Conservation (phyloP, 2,888 invertebrate species). For the Scrobipalpa atriplicella region DNA sequence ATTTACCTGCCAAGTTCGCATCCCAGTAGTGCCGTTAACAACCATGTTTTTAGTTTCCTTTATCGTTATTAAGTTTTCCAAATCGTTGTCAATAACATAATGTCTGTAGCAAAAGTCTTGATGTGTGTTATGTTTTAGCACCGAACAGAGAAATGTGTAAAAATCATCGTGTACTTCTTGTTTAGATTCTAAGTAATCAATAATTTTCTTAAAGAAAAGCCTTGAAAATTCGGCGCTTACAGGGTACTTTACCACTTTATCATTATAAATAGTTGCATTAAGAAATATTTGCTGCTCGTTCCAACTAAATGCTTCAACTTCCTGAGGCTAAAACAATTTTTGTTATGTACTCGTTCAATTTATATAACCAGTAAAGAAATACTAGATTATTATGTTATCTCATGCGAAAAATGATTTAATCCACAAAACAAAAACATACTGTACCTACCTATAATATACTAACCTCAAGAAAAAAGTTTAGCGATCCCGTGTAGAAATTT, state of each 20-base stretch:
- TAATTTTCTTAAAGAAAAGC: constrained; percentile 85
- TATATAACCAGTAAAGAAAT: too few species aligned
- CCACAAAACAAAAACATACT: too few species aligned
- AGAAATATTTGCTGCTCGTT: constrained; percentile 83
- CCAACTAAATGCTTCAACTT: constrained; percentile 64
- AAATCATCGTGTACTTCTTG: constrained; percentile 85
- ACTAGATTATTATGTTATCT: too few species aligned
- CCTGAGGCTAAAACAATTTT: constrained; percentile 51
- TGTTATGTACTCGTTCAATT: neutral
- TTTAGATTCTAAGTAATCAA: constrained; percentile 80
- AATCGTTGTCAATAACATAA: constrained; percentile 75
- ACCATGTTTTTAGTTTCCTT: constrained; percentile 88
- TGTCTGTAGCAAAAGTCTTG: constrained; percentile 83
- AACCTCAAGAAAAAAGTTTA: constrained; percentile 48
- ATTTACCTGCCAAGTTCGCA: constrained; percentile 89
- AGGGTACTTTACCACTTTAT: constrained; percentile 82
- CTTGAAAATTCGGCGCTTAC: constrained; percentile 84
- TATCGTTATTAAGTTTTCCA: constrained; percentile 77
- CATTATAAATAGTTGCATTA: constrained; percentile 80
- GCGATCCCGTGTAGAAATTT: constrained; percentile 48
- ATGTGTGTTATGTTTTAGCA: constrained; percentile 63
- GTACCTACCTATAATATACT: neutral
- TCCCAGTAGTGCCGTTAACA: constrained; percentile 90
- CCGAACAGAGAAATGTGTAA: constrained; percentile 82
- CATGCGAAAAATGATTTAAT: neutral